phyloP scores from a whole-genome alignment of 2,113 vertebrate genomes.

The Kobus ellipsiprymnus region DNA sequence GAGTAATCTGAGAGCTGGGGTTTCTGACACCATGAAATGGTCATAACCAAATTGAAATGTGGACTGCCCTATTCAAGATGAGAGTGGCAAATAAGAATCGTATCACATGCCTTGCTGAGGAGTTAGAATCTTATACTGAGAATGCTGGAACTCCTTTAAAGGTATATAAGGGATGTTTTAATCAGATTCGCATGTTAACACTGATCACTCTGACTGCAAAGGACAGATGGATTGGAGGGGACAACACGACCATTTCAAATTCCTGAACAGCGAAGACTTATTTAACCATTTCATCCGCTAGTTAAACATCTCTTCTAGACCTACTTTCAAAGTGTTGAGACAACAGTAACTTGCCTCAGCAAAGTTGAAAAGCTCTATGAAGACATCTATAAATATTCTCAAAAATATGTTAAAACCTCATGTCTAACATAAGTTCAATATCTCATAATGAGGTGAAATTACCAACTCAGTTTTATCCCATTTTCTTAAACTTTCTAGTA shows the following conservation, averaged over 20 bases:
- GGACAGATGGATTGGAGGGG: background rate
- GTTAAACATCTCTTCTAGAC: background rate
- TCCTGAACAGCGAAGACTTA: background rate
- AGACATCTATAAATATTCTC: background rate
- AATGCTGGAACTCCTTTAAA: background rate
- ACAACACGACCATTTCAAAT: background rate
- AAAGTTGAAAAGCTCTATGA: background rate
- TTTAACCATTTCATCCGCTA: background rate
- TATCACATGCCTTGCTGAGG: background rate
- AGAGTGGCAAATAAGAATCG: background rate
- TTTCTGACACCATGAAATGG: background rate
- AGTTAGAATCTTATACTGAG: background rate
- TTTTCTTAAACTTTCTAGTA: constrained; percentile 32
- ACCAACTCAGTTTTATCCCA: background rate
- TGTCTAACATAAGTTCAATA: background rate
- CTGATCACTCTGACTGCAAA: background rate
- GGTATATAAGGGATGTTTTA: background rate
- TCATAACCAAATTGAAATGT: background rate
- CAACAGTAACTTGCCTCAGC: background rate
- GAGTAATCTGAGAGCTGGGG: background rate
- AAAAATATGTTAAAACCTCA: background rate
- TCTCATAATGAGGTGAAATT: background rate
- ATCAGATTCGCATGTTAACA: background rate
- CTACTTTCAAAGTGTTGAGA: background rate
- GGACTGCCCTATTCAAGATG: background rate